Evolutionary conservation across 1,140 invertebrate genomes (phyloP), one percentile per base, ranked within the genome.

Genomic region (Centruroides vittatus): DNA sequence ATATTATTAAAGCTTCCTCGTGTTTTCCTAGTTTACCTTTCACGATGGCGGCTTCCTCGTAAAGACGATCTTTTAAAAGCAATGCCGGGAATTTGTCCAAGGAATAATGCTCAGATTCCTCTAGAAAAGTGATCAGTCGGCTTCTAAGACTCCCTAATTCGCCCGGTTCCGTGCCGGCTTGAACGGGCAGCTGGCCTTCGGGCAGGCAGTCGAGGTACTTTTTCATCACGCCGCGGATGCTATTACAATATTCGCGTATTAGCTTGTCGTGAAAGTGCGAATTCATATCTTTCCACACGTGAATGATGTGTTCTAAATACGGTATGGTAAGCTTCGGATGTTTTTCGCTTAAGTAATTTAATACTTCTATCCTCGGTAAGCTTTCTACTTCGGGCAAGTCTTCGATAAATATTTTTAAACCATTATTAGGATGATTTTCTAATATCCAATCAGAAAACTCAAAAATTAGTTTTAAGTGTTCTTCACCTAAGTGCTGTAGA

Each of bases 401-500:
- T 74, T 96, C 93, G 57, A 86, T 95, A 71, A 97, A 98, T 71
- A 97, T 97, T 73, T 76, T 63, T 46, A 50, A 51, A 6, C 93
- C 94, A 74, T 94, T 88, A 66, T 90, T 85, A 3, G 92, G 90
- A 74, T 89, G 78, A 67, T 85, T 80, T 63, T 84, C 81, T 34
- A 98, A 73, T 52, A 98, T 86, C 89, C 91, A 95, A 61, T 87
- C 84, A n/a, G 92, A 82, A 78, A 93, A 98, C 73, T 97, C 86
- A 61, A 60, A 59, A 58, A 57, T 55, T 50, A 41, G 35, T 9
- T n/a, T 35, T 13, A 49, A 9, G 60, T 35, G 6, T 57, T 68
- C 66, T 74, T 35, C 77, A 78, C 88, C 90, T 59, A 98, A 76
- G 70, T 89, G 82, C 70, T 98, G 93, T 52, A 99, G 78, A 78